These are phyloP conservation scores for Eupeodes luniger DNA, from an alignment of 2,888 invertebrate species.

Conservation along the genomic window DNA sequence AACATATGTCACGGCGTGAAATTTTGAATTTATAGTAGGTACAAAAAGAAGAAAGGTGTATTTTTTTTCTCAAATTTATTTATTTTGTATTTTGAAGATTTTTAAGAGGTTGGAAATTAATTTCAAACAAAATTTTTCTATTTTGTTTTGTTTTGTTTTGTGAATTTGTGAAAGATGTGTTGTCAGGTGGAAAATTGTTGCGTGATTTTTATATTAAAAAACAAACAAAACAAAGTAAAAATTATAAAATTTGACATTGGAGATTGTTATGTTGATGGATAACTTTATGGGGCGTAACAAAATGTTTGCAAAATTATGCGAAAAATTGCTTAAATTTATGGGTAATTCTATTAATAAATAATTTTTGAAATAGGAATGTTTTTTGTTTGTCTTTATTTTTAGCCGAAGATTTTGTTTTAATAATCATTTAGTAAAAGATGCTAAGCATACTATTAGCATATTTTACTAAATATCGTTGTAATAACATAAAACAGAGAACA, in stretches of 20 bases:
- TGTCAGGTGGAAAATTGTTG: constrained; percentile 37
- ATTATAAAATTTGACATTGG: constrained; percentile 2
- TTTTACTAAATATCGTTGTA: too few relatives aligned
- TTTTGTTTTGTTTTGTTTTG: constrained; percentile 13
- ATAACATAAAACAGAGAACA: too few relatives aligned
- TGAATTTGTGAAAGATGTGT: constrained; percentile 31
- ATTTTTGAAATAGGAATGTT: too few relatives aligned
- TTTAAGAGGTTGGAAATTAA: constrained; percentile 7
- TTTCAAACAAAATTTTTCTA: not conserved
- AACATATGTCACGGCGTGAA: constrained; percentile 67
- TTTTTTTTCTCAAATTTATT: not conserved
- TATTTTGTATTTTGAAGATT: not conserved
- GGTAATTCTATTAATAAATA: not conserved
- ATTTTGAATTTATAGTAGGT: constrained; percentile 36
- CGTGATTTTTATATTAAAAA: not conserved
- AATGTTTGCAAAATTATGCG: not conserved
- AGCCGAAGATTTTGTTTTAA: too few relatives aligned
- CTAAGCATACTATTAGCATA: too few relatives aligned
- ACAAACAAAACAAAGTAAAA: not conserved
- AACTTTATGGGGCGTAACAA: constrained; percentile 12
- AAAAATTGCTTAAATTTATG: not conserved
- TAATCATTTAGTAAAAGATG: too few relatives aligned
- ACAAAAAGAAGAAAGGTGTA: constrained; percentile 21
- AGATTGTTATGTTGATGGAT: constrained; percentile 17
- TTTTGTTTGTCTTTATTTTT: too few relatives aligned